Evolutionary conservation across 2,888 invertebrate species (phyloP).

Genomic region (Andrena dorsata): DNA sequence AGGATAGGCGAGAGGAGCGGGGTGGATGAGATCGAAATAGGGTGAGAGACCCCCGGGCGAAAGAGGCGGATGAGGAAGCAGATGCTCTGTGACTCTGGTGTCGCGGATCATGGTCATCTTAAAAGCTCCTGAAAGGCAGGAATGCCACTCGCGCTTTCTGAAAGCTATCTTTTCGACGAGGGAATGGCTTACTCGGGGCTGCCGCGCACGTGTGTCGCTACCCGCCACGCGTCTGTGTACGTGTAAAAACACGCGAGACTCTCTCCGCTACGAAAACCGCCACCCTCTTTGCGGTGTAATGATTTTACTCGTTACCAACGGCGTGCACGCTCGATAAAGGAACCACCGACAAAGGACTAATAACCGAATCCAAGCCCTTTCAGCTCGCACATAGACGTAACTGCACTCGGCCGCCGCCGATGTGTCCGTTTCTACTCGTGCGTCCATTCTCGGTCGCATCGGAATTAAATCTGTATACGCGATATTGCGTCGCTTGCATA

Average conservation of each 20-base stretch:
- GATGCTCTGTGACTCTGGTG: conserved; percentile 65
- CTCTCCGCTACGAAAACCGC: not conserved
- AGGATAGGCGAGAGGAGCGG: not conserved
- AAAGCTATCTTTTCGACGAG: conserved; percentile 71
- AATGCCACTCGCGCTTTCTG: conserved; percentile 59
- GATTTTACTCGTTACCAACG: conserved; percentile 17
- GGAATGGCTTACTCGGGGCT: conserved; percentile 55
- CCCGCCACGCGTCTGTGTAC: not conserved
- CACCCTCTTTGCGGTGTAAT: not conserved
- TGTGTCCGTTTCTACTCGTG: not conserved
- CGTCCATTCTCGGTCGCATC: not conserved
- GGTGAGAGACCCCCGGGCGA: conserved; percentile 60
- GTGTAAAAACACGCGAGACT: conserved; percentile 25
- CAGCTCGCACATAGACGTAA: not conserved
- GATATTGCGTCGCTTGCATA: conserved; percentile 4
- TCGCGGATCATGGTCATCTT: conserved; percentile 75
- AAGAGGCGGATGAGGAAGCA: conserved; percentile 62
- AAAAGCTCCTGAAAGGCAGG: conserved; percentile 67
- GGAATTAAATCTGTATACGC: conserved; percentile 13
- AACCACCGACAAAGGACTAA: conserved; percentile 25
- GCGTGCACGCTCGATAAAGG: not conserved
- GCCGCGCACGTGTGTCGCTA: conserved; percentile 13
- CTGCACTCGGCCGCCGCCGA: not conserved
- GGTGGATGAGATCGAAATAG: conserved; percentile 60
- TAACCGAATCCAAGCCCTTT: conserved; percentile 1